These are phyloP conservation scores for Potorous gilbertii DNA, from an alignment of 2,797 vertebrate species.

Conservation along the genomic window DNA sequence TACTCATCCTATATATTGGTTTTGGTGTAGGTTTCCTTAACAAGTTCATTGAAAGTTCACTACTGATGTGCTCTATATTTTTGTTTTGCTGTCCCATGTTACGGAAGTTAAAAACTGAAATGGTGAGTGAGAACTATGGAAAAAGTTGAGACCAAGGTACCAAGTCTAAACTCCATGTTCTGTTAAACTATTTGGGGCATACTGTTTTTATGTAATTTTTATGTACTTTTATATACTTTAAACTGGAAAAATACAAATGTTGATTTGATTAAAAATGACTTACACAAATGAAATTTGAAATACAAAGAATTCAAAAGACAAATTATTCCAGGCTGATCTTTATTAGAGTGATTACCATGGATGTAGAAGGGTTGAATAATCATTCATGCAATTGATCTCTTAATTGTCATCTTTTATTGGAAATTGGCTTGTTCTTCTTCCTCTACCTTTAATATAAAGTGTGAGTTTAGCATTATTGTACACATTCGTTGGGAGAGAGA, in stretches of 20 bases:
- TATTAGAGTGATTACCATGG: neutral
- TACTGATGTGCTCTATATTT: constrained; percentile 50
- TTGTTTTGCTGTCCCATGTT: constrained; percentile 39
- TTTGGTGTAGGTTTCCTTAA: constrained; percentile 58
- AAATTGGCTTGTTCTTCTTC: neutral
- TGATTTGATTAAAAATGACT: neutral
- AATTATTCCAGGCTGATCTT: neutral
- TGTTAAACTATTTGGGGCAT: neutral
- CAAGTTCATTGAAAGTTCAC: constrained; percentile 49
- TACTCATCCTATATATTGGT: constrained; percentile 25
- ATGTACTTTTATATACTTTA: neutral
- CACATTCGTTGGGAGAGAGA: neutral
- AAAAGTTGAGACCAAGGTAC: constrained; percentile 18
- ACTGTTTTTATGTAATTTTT: neutral
- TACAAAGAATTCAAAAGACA: neutral
- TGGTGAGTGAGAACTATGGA: constrained; percentile 31
- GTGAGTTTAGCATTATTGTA: neutral
- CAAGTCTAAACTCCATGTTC: constrained; percentile 10
- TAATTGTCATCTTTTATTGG: neutral
- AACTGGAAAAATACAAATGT: constrained; percentile 22
- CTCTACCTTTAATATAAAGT: neutral
- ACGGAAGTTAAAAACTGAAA: constrained; percentile 50
- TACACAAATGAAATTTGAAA: neutral
- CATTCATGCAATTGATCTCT: neutral
- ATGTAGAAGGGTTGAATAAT: neutral